phyloP scores from a whole-genome alignment of 37 sponge, comb jelly and placozoan species.

The Oopsacas minuta region DNA sequence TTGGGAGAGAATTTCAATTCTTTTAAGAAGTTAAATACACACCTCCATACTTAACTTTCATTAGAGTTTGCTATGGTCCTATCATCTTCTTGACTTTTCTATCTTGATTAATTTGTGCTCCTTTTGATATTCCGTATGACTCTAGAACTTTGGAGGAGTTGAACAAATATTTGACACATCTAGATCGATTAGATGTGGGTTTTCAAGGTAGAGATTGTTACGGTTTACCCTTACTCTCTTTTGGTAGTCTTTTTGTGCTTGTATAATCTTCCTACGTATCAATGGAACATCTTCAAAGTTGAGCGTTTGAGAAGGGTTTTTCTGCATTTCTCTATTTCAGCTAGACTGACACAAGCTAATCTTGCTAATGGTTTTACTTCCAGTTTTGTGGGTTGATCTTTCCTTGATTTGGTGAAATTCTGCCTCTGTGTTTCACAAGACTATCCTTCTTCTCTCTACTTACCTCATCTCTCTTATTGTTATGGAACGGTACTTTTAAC shows the following conservation, averaged over 20 bases:
- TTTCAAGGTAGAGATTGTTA: background rate
- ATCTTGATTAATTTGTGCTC: background rate
- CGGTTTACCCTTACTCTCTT: background rate
- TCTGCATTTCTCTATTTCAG: background rate
- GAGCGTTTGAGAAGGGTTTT: background rate
- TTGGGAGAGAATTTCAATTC: too few species aligned
- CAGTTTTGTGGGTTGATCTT: background rate
- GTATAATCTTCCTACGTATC: background rate
- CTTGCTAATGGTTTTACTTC: background rate
- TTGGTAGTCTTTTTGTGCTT: background rate
- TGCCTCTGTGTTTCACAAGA: background rate
- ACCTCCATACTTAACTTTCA: slow-evolving; percentile 1
- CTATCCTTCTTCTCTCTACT: background rate
- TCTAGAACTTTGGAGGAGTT: background rate
- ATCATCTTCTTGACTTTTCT: background rate
- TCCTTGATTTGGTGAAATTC: background rate
- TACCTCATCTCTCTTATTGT: background rate
- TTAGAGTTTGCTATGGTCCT: background rate
- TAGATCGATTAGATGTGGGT: background rate
- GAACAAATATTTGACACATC: background rate
- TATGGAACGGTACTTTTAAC: slow-evolving; percentile 21
- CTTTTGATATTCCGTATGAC: background rate
- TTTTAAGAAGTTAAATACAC: background rate
- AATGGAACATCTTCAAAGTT: slow-evolving; percentile 8
- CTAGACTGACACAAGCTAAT: background rate